A percentile compares a stretch with the other conserved stretches of the same genome.
Evolutionary conservation across 2,888 invertebrate species (phyloP).

Genomic region (Dendrolimus pini): DNA sequence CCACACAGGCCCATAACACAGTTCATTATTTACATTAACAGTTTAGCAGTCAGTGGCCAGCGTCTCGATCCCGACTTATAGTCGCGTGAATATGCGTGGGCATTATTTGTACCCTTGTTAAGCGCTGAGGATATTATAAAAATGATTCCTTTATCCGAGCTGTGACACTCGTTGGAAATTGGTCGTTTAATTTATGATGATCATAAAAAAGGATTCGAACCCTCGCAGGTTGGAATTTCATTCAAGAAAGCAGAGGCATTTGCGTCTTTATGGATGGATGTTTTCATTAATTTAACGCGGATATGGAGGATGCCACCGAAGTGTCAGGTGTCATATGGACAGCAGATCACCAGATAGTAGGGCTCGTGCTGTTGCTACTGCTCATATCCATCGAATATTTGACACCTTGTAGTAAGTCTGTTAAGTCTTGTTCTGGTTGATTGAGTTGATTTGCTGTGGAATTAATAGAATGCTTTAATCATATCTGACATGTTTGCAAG

Average conservation of each 20-base stretch:
- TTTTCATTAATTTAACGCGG: conserved; percentile 74
- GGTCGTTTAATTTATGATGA: conserved; percentile 70
- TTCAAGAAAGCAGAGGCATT: conserved; percentile 77
- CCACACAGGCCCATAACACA: conserved; percentile 64
- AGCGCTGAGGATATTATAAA: conserved; percentile 75
- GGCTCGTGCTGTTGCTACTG: conserved; percentile 59
- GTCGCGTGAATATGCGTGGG: conserved; percentile 75
- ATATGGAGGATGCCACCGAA: conserved; percentile 57
- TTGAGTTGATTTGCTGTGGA: not conserved
- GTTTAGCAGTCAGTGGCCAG: conserved; percentile 72
- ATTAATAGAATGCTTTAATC: not conserved
- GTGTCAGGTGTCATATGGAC: conserved; percentile 55
- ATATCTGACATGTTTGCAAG: conserved; percentile 3
- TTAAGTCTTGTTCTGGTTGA: not conserved
- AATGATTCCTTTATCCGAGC: conserved; percentile 74
- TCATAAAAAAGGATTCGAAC: conserved; percentile 73
- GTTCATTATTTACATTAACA: conserved; percentile 77
- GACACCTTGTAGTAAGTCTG: conserved; percentile 10
- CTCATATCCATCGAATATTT: conserved; percentile 23
- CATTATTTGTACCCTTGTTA: conserved; percentile 75
- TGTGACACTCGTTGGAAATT: conserved; percentile 75
- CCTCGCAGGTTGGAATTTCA: conserved; percentile 73
- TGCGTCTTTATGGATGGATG: conserved; percentile 74
- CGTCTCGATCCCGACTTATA: conserved; percentile 64
- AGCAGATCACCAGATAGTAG: conserved; percentile 45